phyloP scores from a whole-genome alignment of 1,140 invertebrate species.

The Apis cerana region DNA sequence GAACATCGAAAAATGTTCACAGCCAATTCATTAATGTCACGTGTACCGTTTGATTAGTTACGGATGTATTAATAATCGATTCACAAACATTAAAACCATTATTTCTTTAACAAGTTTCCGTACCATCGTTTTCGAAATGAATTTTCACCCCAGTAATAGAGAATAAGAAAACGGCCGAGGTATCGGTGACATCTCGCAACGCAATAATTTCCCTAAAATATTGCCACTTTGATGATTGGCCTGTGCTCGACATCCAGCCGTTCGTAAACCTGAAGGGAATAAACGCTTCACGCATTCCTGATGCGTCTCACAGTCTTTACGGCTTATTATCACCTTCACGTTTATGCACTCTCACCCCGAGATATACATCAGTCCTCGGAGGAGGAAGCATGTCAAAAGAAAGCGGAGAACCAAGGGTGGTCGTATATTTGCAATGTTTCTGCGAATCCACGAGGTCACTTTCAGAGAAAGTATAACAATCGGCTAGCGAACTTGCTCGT shows the following conservation, averaged over 20 bases:
- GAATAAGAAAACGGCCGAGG: background rate
- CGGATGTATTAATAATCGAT: background rate
- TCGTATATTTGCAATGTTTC: conserved; percentile 45
- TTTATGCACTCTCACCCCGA: conserved; percentile 68
- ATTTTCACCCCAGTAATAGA: background rate
- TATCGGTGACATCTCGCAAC: conserved; percentile 43
- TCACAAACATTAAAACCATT: background rate
- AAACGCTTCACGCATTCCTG: conserved; percentile 73
- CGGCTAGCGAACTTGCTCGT: conserved; percentile 34
- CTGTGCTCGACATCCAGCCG: conserved; percentile 41
- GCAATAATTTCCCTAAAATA: conserved; percentile 62
- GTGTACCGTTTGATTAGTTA: background rate
- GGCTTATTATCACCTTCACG: conserved; percentile 77
- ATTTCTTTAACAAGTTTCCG: background rate
- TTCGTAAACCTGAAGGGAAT: conserved; percentile 56
- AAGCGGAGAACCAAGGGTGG: conserved; percentile 14
- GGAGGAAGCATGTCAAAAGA: conserved; percentile 32
- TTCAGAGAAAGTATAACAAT: conserved; percentile 27
- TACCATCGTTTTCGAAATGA: background rate
- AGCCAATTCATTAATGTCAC: background rate
- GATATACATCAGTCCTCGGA: conserved; percentile 64
- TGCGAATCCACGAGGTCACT: conserved; percentile 26
- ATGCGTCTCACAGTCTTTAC: conserved; percentile 76
- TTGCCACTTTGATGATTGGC: conserved; percentile 50
- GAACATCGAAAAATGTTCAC: background rate